phyloP scores from a whole-genome alignment of 2,797 vertebrate species.

The Myiothlypis coronata region DNA sequence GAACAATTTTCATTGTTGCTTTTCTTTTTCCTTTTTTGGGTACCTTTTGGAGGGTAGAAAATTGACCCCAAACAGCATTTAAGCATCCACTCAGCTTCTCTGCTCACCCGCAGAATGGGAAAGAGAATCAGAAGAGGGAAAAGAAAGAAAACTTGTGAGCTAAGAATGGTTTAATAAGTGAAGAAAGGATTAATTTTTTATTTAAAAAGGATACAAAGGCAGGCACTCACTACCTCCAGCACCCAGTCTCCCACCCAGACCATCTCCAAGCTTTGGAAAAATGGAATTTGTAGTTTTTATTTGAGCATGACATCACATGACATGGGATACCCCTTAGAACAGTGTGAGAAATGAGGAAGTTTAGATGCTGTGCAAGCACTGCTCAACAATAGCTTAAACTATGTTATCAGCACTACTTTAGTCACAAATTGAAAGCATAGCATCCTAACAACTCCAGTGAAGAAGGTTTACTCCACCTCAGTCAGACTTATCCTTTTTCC shows the following conservation, averaged over 20 bases:
- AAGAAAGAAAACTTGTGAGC: not conserved
- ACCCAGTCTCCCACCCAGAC: not conserved
- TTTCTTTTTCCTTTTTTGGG: not conserved
- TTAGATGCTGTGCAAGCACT: not conserved
- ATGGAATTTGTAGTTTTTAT: not conserved
- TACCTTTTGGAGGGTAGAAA: not conserved
- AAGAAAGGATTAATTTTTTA: not conserved
- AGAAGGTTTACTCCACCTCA: not conserved
- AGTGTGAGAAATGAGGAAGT: not conserved
- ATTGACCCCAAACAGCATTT: not conserved
- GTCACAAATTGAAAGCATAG: not conserved
- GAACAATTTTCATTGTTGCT: not conserved
- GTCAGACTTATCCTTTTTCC: not conserved
- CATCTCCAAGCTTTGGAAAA: not conserved
- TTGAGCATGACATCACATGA: not conserved
- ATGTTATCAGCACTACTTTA: not conserved
- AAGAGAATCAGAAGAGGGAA: not conserved
- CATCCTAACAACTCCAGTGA: not conserved
- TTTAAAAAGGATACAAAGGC: not conserved
- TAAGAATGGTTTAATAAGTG: not conserved
- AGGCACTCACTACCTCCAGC: not conserved
- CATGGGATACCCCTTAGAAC: not conserved
- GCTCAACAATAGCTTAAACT: not conserved
- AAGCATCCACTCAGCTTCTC: not conserved
- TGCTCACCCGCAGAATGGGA: not conserved